Evolutionary conservation across 1,140 invertebrate species (phyloP), one percentile per base, ranked within the genome.

Genomic region (Drosophila nannoptera): DNA sequence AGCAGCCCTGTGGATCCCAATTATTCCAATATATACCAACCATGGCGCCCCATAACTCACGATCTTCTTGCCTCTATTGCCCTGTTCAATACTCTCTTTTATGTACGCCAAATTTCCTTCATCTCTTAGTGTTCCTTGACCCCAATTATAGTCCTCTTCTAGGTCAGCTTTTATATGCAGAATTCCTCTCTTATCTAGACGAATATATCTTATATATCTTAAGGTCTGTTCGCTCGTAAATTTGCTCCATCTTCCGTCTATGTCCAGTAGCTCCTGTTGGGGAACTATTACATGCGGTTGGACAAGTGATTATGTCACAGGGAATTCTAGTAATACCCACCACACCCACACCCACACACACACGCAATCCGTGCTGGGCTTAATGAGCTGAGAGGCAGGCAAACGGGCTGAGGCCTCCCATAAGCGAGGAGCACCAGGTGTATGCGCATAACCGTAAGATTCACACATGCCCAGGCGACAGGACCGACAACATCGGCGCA

Each of bases 391-490:
- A 43, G 45, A 50, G 43, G 62, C 56, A 60, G 59, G 48, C 48
- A 35, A 40, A 40, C 5, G 8, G 40, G 22, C 22, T 2, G 22
- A 3, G 22, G 46, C 6, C 45, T 46, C 58, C 33, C 11, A 22
- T 22, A 2, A 6, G 31, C 16, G 6, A 58, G 56, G 71, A 53
- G 49, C 45, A 58, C 60, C 56, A 60, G 75, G 69, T 72, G 54
- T 65, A 73, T 71, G 62, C 60, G 55, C 75, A 69, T 64, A 80
- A 76, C 72, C 80, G 75, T 83, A 83, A 83, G 72, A 78, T 83
- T 83, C 80, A 73, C 80, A 83, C 78, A 83, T 73, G 68, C 48
- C 46, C 67, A 63, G 32, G 54, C 38, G 14, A 35, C 63, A 68
- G 50, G 42, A 61, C 66, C n/a, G 56, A 35, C 50, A 59, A 52